Conservation (phyloP, 2,888 invertebrate genomes). For the Anoncus sp. region DNA sequence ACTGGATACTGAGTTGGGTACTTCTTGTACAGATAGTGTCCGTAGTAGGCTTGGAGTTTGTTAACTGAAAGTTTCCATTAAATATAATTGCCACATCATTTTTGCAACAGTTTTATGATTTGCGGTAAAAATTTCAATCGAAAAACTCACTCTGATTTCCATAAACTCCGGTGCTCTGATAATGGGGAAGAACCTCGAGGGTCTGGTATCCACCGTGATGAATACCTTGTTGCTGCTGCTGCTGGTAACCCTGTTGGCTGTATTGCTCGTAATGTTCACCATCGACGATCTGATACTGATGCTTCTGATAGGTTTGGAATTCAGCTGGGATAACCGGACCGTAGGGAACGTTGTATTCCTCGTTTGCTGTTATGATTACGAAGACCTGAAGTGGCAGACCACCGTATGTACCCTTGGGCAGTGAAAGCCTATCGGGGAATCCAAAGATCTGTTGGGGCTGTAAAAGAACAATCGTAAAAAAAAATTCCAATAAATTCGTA, state of each 20-base stretch:
- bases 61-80: conserved; percentile 64
- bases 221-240: conserved; percentile 54
- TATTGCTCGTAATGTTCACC: conserved; percentile 73
- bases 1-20: conserved; percentile 67
- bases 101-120: background rate
- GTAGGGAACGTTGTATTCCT: conserved; percentile 81
- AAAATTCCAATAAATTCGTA: conserved; percentile 76
- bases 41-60: conserved; percentile 71
- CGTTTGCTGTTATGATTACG: conserved; percentile 86
- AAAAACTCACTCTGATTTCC: conserved; percentile 54
- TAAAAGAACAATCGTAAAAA: conserved; percentile 60
- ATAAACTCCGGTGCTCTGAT: conserved; percentile 61
- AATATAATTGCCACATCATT: too few species aligned
- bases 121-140: background rate
- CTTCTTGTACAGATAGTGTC: conserved; percentile 72
- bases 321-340: conserved; percentile 83
- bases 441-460: conserved; percentile 84
- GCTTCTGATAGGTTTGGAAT: conserved; percentile 72
- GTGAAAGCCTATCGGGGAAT: conserved; percentile 86
- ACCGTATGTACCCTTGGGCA: conserved; percentile 87
- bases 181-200: conserved; percentile 75
- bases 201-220: conserved; percentile 68
- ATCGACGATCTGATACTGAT: conserved; percentile 74
- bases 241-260: conserved; percentile 47
- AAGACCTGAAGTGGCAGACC: conserved; percentile 87